Base-by-base conservation (phyloP, 2,888 invertebrate species). In the Drosophila histrio region DNA sequence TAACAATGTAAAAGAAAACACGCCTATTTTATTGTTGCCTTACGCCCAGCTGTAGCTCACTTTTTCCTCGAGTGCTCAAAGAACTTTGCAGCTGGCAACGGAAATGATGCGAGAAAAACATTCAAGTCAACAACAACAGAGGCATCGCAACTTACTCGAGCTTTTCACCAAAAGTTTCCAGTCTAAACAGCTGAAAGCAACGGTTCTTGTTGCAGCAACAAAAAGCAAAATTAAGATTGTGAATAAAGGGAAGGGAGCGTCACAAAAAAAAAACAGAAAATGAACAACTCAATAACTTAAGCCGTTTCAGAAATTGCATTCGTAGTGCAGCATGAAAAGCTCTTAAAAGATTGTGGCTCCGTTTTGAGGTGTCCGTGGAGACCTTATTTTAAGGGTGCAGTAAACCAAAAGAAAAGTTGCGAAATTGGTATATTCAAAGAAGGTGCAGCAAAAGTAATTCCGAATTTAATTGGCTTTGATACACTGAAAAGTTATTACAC, bases 91-190 rank as follows among this genome's bases (percentile, higher is more conserved):
- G 19, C 36, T 60, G 49, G 38, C 54, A 56, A 38, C 65, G 56
- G 65, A 74, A 74, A 73, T 73, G 74, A 73, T 59, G 69, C 65
- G 54, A 56, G 32, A n/a, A 43, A 74, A 46, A 59, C 52, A 69
- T 64, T 54, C 26, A 26, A 61, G 58, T 58, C 38, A 56, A 66
- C 47, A 52, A 50, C 34, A 56, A 34, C 34, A 22, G 22, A 54
- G 44, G 39, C 57, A 60, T 61, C 47, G 46, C 58, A 72, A 41
- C 56, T 72, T 61, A 41, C 49, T 46, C 65, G 47, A 65, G 46
- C 50, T 70, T 56, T 28, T 58, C 56, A 32, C 43, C 57, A 56
- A 43, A 46, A 65, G 38, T 72, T 72, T 71, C 57, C 21, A 61
- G 57, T 66, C 49, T 52, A 70, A 70, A 59, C 50, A 63, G 54